These are phyloP conservation scores for Oncorhynchus keta DNA, from an alignment of 2,113 vertebrate species.

Conservation along the genomic window DNA sequence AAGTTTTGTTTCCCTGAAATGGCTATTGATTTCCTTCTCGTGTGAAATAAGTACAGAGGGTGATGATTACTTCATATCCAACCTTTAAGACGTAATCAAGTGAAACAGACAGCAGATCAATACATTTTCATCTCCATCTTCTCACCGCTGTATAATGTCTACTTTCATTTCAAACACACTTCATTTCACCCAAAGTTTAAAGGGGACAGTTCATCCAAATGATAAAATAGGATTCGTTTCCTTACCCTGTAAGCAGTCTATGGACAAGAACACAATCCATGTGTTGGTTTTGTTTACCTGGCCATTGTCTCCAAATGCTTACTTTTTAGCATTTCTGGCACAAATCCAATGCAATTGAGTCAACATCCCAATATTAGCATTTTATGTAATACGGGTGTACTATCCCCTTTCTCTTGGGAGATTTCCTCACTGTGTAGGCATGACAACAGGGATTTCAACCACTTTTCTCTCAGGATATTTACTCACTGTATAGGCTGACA, in stretches of 20 bases:
- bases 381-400: no score
- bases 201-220: background rate
- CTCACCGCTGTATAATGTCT: conserved; percentile 30
- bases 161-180: conserved; percentile 39
- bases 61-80: conserved; percentile 48
- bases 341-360: no score
- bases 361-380: no score
- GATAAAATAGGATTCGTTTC: background rate
- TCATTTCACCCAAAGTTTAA: conserved; percentile 19
- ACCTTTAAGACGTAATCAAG: conserved; percentile 52
- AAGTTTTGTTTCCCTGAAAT: conserved; percentile 38
- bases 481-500: no score
- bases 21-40: conserved; percentile 62
- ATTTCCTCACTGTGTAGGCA: no score
- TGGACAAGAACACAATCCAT: no score
- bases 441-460: no score
- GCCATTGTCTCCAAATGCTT: no score
- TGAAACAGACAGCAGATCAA: conserved; percentile 50
- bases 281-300: no score
- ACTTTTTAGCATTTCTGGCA: no score
- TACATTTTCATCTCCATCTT: conserved; percentile 50
- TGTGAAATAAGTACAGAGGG: conserved; percentile 57
- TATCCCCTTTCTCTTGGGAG: no score
- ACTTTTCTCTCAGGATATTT: no score
- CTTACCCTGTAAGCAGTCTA: background rate